phyloP scores from a whole-genome alignment of 2,888 invertebrate genomes.

The Diaperis boleti region DNA sequence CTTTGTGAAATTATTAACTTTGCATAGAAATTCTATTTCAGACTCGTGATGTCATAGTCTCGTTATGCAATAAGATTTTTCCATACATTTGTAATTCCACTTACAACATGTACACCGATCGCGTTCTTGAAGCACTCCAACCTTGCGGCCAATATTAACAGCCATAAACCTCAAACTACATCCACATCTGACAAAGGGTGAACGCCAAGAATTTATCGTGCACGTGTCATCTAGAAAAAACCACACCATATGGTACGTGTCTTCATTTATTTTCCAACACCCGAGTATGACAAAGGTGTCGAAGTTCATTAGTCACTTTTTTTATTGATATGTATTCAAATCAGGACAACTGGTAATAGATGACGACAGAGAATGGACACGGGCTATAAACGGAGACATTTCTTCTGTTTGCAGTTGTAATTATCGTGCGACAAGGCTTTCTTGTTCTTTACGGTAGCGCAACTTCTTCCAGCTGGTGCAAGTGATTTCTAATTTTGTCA shows the following conservation, averaged over 20 bases:
- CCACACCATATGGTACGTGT: constrained; percentile 42
- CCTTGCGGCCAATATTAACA: neutral
- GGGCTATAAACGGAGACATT: neutral
- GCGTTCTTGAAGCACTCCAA: constrained; percentile 10
- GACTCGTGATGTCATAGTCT: constrained; percentile 23
- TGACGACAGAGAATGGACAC: constrained; percentile 1
- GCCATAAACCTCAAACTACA: neutral
- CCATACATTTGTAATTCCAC: constrained; percentile 6
- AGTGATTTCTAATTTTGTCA: constrained; percentile 29
- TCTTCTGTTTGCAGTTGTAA: constrained; percentile 10
- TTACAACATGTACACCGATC: constrained; percentile 7
- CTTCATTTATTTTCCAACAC: constrained; percentile 35
- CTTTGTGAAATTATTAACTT: constrained; percentile 4
- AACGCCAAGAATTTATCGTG: constrained; percentile 8
- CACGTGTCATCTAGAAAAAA: constrained; percentile 42
- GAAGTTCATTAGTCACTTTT: constrained; percentile 38
- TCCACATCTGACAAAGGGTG: constrained; percentile 15
- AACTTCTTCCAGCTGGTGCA: neutral
- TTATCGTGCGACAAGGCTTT: constrained; percentile 18
- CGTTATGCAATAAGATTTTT: constrained; percentile 30
- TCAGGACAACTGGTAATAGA: neutral
- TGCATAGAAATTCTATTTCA: constrained; percentile 29
- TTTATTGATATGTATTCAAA: constrained; percentile 20
- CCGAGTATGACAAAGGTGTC: constrained; percentile 39
- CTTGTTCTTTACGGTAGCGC: constrained; percentile 11